Evolutionary conservation across 2,888 invertebrate genomes (phyloP), one percentile per base, ranked within the genome.

Genomic region (Temnothorax ravouxi): DNA sequence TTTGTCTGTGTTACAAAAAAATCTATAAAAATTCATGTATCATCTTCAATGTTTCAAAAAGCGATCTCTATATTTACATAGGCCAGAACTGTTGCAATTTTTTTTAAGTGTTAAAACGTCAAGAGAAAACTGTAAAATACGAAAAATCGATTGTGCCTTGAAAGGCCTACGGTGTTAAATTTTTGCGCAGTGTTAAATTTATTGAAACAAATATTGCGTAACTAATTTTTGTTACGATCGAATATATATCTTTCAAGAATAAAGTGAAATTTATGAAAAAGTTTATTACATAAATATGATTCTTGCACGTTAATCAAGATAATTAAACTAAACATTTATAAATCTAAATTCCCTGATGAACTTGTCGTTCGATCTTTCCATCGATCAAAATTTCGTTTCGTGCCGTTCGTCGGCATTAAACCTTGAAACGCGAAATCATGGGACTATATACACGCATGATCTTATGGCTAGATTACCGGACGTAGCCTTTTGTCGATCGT

Each of bases 381-480:
- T 29, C 29, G 29, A 75, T 74, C 29, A 38, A 18, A 76, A 61
- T 59, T 74, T 47, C 21, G 15, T 59, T 74, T 47, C 21, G 15
- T 15, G 47, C 38, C 9, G 38, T 72, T 41, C 9, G 38, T 21
- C 25, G 41, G 41, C 41, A 3, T 38, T 44, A 62, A 61, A 21
- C n/a, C 15, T 34, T 47, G 47, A 13, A 56, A 72, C n/a, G 52
- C 3, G 34, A 74, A 61, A 61, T 64, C 13, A 25, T 64, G 13
- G 38, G 62, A 52, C 52, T 52, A 76, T 38, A 50, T 38, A 50
- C 38, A 62, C 18, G 15, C n/a, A 41, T 47, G 47, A 75, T 38
- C 11, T 47, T 75, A 56, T 56, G 13, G 21, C 54, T 71, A 18
- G 13, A 47, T 61, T 29, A 21, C 15, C 34, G 38, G 18, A 64